Evolutionary conservation across 2,797 vertebrate species (phyloP).

Genomic region (Cyclopterus lumpus): DNA sequence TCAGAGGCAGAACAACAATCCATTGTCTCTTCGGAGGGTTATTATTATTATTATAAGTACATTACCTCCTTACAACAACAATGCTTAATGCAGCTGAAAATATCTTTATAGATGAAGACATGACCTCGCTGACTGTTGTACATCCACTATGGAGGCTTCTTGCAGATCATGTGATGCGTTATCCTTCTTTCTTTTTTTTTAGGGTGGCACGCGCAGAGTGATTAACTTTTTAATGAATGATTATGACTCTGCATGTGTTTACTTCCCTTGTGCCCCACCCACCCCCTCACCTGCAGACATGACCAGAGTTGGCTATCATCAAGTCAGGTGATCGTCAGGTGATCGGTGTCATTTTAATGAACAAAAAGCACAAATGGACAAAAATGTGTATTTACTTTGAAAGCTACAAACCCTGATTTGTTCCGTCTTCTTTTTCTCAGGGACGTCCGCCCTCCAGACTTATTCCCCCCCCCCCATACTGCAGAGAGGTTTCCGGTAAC

Average conservation of each 20-base stretch:
- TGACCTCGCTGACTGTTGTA: background rate
- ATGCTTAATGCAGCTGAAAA: slow-evolving; percentile 11
- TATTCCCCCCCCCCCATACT: background rate
- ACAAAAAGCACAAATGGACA: background rate
- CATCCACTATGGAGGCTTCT: background rate
- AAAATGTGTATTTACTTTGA: background rate
- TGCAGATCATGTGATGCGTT: slow-evolving; percentile 1
- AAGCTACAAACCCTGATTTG: background rate
- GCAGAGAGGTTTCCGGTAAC: slow-evolving; percentile 6
- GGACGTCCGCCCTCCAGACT: slow-evolving; percentile 20
- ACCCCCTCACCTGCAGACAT: background rate
- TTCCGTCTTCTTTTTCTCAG: slow-evolving; percentile 13
- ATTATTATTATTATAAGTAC: slow-evolving; percentile 49
- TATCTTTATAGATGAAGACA: background rate
- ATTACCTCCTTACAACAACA: slow-evolving; percentile 28
- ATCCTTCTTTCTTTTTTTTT: background rate
- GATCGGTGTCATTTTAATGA: background rate
- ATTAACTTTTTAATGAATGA: slow-evolving; percentile 10
- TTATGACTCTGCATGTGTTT: slow-evolving; percentile 29
- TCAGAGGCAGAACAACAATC: slow-evolving; percentile 69
- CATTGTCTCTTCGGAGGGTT: slow-evolving; percentile 55
- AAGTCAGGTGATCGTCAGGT: slow-evolving; percentile 11
- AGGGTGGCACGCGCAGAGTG: background rate
- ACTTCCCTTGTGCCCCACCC: background rate
- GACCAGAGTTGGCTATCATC: background rate